Percentiles rank a stretch among this genome's conserved stretches.
Conservation (phyloP, 1,140 invertebrate genomes). For the Ericerus pela region DNA sequence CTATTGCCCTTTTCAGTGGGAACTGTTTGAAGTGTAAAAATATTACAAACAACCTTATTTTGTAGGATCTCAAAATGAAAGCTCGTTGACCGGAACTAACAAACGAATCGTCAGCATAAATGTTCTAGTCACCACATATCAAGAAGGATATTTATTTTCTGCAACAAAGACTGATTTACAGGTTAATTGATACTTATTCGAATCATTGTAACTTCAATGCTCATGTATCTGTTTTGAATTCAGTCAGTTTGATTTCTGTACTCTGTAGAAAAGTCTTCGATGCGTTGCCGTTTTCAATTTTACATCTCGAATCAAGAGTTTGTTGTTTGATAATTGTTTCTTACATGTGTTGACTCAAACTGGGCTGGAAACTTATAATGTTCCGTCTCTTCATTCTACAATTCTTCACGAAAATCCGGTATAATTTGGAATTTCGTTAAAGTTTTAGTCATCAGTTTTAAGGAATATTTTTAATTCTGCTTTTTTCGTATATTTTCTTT, state of each 20-base stretch:
- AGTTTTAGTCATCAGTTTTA: too few relatives aligned
- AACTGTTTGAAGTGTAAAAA: too few relatives aligned
- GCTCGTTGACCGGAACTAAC: background rate
- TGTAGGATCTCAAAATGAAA: background rate
- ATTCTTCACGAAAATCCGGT: slow-evolving; percentile 1
- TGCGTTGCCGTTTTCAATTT: slow-evolving; percentile 41
- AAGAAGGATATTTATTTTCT: slow-evolving; percentile 2
- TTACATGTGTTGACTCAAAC: slow-evolving; percentile 59
- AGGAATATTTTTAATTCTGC: too few relatives aligned
- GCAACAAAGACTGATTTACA: too few relatives aligned
- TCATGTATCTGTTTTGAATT: too few relatives aligned
- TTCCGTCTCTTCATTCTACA: slow-evolving; percentile 39
- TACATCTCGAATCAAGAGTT: slow-evolving; percentile 47
- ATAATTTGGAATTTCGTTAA: too few relatives aligned
- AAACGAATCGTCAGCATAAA: background rate
- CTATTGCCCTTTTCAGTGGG: too few relatives aligned
- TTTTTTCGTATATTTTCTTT: too few relatives aligned
- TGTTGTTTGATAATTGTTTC: slow-evolving; percentile 48
- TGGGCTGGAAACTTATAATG: slow-evolving; percentile 61
- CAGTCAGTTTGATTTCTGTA: background rate
- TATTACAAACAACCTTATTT: background rate
- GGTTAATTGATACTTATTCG: too few relatives aligned
- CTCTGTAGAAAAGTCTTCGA: slow-evolving; percentile 16
- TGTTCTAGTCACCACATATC: background rate
- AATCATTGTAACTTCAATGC: too few relatives aligned